Evolutionary conservation across 2,113 vertebrate genomes (phyloP).

Genomic region (Leptobrachium ailaonicum): DNA sequence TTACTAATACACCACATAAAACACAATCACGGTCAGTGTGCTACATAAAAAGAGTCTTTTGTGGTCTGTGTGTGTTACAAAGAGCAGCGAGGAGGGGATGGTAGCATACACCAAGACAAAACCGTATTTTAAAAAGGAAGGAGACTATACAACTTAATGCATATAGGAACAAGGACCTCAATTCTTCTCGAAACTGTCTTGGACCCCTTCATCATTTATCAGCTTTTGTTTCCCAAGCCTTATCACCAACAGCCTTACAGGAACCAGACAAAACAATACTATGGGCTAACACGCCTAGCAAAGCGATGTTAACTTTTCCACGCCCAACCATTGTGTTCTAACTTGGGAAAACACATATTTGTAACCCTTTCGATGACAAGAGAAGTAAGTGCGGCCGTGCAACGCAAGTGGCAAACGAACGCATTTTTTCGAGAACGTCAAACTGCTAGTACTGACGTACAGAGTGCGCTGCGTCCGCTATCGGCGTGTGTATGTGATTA

Average conservation of each 20-base stretch:
- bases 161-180: slow-evolving; percentile 71
- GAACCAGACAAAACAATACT: slow-evolving; percentile 88
- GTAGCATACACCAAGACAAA: slow-evolving; percentile 65
- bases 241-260: slow-evolving; percentile 89
- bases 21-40: slow-evolving; percentile 91
- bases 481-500: no score
- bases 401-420: no score
- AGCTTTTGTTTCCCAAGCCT: slow-evolving; percentile 85
- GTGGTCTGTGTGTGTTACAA: slow-evolving; percentile 76
- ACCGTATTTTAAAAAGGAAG: slow-evolving; percentile 68
- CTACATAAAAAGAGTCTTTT: slow-evolving; percentile 88
- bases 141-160: slow-evolving; percentile 67
- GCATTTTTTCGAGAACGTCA: no score
- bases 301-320: slow-evolving; percentile 85
- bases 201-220: slow-evolving; percentile 82
- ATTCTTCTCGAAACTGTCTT: slow-evolving; percentile 76
- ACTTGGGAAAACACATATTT: slow-evolving; percentile 2
- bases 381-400: not conserved
- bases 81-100: slow-evolving; percentile 68
- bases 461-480: no score
- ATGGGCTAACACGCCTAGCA: slow-evolving; percentile 74
- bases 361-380: not conserved
- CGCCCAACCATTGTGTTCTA: slow-evolving; percentile 72
- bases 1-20: slow-evolving; percentile 85
- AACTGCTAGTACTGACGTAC: no score